A percentile compares a stretch with the other conserved stretches of the same genome.
Conservation (phyloP, 2,113 vertebrate genomes). For the Myotis yumanensis region DNA sequence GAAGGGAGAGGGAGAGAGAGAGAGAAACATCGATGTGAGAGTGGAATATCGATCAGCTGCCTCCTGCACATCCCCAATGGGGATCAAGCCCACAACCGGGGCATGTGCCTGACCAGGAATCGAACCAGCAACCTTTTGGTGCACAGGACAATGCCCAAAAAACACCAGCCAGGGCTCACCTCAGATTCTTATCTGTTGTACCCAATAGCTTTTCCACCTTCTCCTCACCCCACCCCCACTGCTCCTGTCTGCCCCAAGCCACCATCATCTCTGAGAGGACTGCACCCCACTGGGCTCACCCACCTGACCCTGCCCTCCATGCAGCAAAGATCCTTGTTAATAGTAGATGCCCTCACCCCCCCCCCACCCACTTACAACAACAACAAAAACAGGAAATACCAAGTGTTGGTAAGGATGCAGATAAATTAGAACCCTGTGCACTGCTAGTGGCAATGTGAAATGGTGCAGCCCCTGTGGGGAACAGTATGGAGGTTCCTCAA, state of each 20-base stretch:
- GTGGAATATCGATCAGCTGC: no score
- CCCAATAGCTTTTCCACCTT: neutral
- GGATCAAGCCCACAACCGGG: no score
- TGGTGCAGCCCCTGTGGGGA: neutral
- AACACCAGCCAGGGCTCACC: no score
- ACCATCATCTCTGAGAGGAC: neutral
- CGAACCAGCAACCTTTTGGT: no score
- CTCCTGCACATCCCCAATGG: no score
- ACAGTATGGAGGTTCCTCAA: neutral
- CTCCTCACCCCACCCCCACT: fast-evolving
- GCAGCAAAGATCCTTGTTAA: neutral
- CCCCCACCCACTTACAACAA: neutral
- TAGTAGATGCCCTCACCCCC: neutral
- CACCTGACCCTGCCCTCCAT: fast-evolving
- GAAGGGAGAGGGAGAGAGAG: no score
- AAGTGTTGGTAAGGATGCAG: neutral
- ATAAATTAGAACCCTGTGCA: neutral
- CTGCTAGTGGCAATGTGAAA: neutral
- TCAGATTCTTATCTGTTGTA: neutral
- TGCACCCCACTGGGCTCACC: neutral
- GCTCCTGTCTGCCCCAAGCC: neutral
- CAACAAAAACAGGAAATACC: neutral
- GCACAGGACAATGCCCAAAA: no score
- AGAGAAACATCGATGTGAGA: no score
- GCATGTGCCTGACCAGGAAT: no score